These are phyloP conservation scores for Dexiosoma caninum DNA, from an alignment of 2,888 invertebrate genomes.

Conservation along the genomic window DNA sequence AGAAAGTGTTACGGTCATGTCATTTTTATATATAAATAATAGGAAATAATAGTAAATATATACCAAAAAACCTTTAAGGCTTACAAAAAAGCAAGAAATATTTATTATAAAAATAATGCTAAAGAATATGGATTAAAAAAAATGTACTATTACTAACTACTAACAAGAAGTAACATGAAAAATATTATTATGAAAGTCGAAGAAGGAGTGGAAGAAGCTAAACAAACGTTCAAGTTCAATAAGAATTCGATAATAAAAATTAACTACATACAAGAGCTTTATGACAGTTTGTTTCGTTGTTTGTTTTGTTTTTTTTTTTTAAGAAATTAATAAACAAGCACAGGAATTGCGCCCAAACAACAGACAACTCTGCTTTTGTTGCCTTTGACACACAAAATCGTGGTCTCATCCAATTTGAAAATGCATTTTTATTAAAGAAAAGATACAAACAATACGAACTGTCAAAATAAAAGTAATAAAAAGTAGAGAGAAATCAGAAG, in stretches of 20 bases:
- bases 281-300: slow-evolving; percentile 11
- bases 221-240: slow-evolving; percentile 51
- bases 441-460: not conserved
- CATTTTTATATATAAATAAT: too few relatives aligned
- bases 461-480: slow-evolving; percentile 15
- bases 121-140: too few relatives aligned
- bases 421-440: not conserved
- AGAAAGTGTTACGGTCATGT: too few relatives aligned
- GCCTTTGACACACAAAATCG: slow-evolving; percentile 10
- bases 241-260: not conserved
- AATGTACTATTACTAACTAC: not conserved
- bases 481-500: not conserved
- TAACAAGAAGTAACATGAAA: not conserved
- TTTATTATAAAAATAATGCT: too few relatives aligned
- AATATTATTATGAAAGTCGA: not conserved
- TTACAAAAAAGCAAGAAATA: too few relatives aligned
- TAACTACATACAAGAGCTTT: not conserved
- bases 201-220: not conserved
- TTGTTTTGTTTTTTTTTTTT: too few relatives aligned
- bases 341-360: slow-evolving; percentile 29
- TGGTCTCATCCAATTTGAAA: not conserved
- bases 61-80: too few relatives aligned
- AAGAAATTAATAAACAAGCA: not conserved
- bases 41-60: too few relatives aligned
- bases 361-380: slow-evolving; percentile 41